Conservation (phyloP, 2,113 vertebrate genomes). For the Passer domesticus region DNA sequence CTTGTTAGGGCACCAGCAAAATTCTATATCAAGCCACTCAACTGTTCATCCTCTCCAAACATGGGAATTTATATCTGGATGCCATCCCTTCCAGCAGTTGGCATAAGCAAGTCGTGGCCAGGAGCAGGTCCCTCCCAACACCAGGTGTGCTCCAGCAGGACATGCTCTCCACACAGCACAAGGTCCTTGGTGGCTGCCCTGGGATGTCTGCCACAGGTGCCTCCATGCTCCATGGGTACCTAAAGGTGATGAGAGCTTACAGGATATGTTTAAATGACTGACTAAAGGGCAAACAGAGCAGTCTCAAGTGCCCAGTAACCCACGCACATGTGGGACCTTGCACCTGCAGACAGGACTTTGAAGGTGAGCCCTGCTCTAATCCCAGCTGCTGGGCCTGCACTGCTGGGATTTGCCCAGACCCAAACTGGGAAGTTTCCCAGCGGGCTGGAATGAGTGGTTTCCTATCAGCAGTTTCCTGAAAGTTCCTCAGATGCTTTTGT, state of each 20-base stretch:
- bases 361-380: background rate
- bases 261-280: background rate
- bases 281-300: background rate
- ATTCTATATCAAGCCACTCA: background rate
- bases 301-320: background rate
- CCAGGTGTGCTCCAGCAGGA: background rate
- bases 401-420: background rate
- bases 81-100: background rate
- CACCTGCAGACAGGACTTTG: background rate
- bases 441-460: rapidly evolving
- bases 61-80: background rate
- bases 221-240: background rate
- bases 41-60: background rate
- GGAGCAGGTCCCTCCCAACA: background rate
- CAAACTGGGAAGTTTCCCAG: background rate
- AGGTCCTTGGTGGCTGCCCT: background rate
- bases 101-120: background rate
- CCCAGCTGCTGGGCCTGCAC: background rate
- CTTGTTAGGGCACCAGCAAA: background rate
- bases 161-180: rapidly evolving
- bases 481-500: background rate
- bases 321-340: background rate
- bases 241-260: background rate
- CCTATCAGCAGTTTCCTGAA: background rate
- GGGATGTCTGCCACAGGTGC: background rate